phyloP scores from a whole-genome alignment of 2,888 invertebrate genomes.

The Onthophagus sagittarius region DNA sequence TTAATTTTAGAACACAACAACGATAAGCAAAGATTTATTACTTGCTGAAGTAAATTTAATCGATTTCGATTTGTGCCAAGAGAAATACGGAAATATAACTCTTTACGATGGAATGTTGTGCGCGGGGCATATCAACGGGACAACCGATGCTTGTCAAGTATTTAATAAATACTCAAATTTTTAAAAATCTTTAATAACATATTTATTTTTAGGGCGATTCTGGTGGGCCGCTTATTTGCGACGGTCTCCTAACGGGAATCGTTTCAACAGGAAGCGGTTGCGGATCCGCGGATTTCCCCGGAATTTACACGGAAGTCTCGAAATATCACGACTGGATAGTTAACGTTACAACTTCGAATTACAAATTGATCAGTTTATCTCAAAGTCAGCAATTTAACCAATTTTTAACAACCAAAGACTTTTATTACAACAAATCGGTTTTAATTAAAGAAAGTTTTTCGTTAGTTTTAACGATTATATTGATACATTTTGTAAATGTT shows the following conservation, averaged over 20 bases:
- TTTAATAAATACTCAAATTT: too few species aligned
- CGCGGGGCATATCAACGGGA: conserved; percentile 30
- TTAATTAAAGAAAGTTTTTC: too few species aligned
- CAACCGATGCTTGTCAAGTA: conserved; percentile 35
- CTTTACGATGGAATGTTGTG: conserved; percentile 31
- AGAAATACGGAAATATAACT: conserved; percentile 26
- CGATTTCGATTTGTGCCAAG: conserved; percentile 26
- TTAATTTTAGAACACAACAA: conserved; percentile 24
- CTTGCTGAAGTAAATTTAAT: conserved; percentile 30
- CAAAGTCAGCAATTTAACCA: not conserved
- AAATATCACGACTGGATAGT: conserved; percentile 32
- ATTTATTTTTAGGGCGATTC: conserved; percentile 35
- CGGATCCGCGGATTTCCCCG: conserved; percentile 32
- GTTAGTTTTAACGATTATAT: too few species aligned
- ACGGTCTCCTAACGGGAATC: conserved; percentile 32
- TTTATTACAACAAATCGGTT: too few species aligned
- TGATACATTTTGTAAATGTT: too few species aligned
- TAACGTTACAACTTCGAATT: conserved; percentile 12
- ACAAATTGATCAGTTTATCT: too few species aligned
- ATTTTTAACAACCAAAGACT: not conserved
- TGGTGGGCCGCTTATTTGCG: conserved; percentile 35
- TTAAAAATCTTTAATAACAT: not conserved
- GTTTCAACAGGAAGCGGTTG: conserved; percentile 36
- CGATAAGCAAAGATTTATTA: conserved; percentile 30
- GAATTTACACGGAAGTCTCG: conserved; percentile 35